These are phyloP conservation scores for Nycticebus coucang DNA, from an alignment of 2,113 vertebrate genomes.

Conservation along the genomic window DNA sequence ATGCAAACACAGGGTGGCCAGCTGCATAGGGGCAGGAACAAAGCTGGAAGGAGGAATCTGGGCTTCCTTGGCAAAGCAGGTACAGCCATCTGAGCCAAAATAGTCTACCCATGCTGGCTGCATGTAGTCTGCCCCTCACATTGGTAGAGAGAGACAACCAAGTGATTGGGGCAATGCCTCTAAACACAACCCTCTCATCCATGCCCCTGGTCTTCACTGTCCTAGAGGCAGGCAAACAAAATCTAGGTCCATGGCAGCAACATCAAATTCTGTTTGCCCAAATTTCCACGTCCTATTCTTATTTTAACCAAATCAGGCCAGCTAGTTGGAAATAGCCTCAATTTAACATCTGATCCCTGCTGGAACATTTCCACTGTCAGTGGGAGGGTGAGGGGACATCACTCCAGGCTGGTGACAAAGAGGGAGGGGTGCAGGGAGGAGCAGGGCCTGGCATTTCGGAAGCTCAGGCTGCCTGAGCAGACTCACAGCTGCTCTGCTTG, in stretches of 20 bases:
- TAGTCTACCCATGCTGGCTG: background rate
- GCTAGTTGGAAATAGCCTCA: constrained; percentile 6
- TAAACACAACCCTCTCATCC: background rate
- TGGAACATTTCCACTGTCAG: background rate
- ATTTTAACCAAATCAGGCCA: constrained; percentile 4
- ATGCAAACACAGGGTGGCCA: constrained; percentile 1
- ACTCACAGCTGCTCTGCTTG: background rate
- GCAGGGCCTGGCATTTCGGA: background rate
- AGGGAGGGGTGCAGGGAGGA: fast-evolving
- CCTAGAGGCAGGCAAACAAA: background rate
- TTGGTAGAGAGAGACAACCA: background rate
- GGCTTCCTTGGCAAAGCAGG: background rate
- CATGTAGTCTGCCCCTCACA: too few species aligned
- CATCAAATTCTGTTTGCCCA: background rate
- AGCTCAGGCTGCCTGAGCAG: background rate
- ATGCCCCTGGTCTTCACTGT: background rate
- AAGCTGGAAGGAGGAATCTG: background rate
- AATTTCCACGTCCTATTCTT: background rate
- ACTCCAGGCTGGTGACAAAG: fast-evolving
- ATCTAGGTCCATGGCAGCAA: background rate
- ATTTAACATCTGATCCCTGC: background rate
- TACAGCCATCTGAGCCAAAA: background rate
- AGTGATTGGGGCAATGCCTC: background rate
- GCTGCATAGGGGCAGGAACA: fast-evolving
- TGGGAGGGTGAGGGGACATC: background rate